A percentile compares a stretch with the other conserved stretches of the same genome.
These are phyloP conservation scores for Phalacrocorax carbo DNA, from an alignment of 2,113 vertebrate genomes.

Conservation along the genomic window DNA sequence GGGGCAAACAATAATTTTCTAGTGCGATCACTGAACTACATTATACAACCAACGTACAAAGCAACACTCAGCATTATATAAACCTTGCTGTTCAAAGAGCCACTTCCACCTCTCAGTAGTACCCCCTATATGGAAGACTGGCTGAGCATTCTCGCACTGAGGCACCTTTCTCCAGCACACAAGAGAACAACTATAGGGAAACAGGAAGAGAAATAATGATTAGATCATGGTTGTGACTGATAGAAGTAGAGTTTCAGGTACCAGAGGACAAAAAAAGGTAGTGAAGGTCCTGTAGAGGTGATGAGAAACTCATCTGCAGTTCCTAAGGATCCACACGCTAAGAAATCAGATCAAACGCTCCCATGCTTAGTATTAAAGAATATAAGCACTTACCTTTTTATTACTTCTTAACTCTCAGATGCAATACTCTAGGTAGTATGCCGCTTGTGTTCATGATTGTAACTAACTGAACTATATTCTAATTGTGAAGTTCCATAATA, in stretches of 20 bases:
- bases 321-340: neutral
- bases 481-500: neutral
- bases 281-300: neutral
- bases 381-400: neutral
- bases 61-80: neutral
- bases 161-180: neutral
- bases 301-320: neutral
- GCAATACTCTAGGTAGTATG: neutral
- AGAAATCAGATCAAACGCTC: neutral
- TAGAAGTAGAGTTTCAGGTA: neutral
- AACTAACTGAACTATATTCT: neutral
- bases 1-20: neutral
- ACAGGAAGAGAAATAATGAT: neutral
- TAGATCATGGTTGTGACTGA: neutral
- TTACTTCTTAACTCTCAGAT: neutral
- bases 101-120: neutral
- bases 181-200: neutral
- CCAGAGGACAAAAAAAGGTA: neutral
- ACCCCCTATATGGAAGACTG: neutral
- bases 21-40: neutral
- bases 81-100: neutral
- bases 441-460: neutral
- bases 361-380: neutral
- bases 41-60: neutral
- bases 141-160: neutral